Percentiles rank a stretch among this genome's conserved stretches.
Evolutionary conservation across 2,888 invertebrate species (phyloP).

Genomic region (Lamproptera curius): DNA sequence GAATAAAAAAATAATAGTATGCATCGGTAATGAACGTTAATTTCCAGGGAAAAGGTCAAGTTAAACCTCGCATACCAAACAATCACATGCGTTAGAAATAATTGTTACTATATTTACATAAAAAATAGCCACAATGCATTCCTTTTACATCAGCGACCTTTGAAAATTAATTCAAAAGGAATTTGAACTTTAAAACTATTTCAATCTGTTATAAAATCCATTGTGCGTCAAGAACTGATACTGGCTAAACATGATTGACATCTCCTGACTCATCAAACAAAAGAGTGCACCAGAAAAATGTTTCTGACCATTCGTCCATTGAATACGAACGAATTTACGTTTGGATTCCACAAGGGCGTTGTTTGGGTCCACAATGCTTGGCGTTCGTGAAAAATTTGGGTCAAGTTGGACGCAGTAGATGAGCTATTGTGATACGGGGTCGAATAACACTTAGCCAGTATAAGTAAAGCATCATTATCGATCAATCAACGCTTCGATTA

Average conservation of each 20-base stretch:
- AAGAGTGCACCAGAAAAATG: conserved; percentile 12
- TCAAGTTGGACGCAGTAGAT: conserved; percentile 15
- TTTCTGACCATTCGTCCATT: conserved; percentile 10
- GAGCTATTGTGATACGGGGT: conserved; percentile 6
- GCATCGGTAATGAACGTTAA: too few relatives aligned
- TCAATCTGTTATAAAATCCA: background rate
- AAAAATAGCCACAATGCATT: conserved; percentile 10
- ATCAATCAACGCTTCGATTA: conserved; percentile 10
- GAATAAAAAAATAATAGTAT: too few relatives aligned
- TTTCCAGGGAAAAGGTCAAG: too few relatives aligned
- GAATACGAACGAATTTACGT: conserved; percentile 4
- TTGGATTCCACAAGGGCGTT: conserved; percentile 15
- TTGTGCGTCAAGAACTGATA: background rate
- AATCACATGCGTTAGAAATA: background rate
- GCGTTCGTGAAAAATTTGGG: conserved; percentile 13
- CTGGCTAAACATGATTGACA: conserved; percentile 9
- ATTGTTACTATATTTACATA: conserved; percentile 4
- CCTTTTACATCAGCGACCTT: conserved; percentile 11
- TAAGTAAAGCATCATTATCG: conserved; percentile 9
- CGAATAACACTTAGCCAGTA: background rate
- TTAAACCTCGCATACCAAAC: background rate
- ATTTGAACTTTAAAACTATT: background rate
- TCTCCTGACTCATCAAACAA: conserved; percentile 7
- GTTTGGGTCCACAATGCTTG: conserved; percentile 9
- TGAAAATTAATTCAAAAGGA: background rate